Base-by-base conservation (phyloP, 37 sponge, comb jelly and placozoan genomes). In the Halichondria panicea region DNA sequence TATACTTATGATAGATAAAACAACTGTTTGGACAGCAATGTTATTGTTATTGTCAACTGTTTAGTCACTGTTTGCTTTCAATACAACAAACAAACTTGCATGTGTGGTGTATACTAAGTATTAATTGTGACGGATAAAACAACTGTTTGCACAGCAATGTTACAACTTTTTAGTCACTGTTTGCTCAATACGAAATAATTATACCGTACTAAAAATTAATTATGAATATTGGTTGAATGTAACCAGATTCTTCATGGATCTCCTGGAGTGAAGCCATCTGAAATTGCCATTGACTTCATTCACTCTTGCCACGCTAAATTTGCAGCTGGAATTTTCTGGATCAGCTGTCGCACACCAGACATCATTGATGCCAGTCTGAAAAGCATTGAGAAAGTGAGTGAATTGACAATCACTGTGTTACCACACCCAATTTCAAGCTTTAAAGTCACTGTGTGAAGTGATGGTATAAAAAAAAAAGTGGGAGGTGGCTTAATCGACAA, bases 231-330 rank as follows among this genome's bases (percentile, higher is more conserved):
- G 45, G 40, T 55, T 61, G 61, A 19, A 2, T 30, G 45, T 46
- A 12, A 30, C 25, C 46, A 83, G 83, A 28, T 83, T 3, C 32
- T 84, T 40, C 52, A 70, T 18, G 85, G 70, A 9, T 27, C 77
- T 38, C 58, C 55, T 36, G 64, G 46, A 22, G 2, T 55, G 30
- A 75, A 84, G 54, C 77, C 78, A 0, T 39, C 78, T 35, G 78
- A 84, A 37, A 22, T 58, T 43, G 70, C 71, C n/a, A 32, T 44
- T 31, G 85, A 84, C 55, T 84, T 84, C 42, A 54, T 84, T 19
- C 48, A 40, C 53, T 74, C 58, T 46, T 30, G 60, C 41, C 69
- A 55, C 72, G 13, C 44, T 41, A 63, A 56, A 74, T 84, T 69
- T 62, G 54, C 53, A 2, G 74, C 68, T 38, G 79, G 74, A 3